Conservation (phyloP, 2,888 invertebrate genomes). For the Abrostola tripartita region DNA sequence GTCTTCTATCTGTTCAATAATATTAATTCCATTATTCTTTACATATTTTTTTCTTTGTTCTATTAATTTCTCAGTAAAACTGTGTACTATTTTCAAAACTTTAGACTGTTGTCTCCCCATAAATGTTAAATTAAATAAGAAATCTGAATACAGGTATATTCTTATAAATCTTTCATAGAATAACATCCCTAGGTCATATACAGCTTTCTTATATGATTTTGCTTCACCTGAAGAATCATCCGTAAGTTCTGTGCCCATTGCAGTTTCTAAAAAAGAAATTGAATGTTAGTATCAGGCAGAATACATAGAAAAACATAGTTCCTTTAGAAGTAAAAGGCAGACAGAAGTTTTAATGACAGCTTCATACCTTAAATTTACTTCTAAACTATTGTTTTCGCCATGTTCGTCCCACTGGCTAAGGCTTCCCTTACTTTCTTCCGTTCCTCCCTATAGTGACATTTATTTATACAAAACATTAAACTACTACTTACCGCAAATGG, state of each 20-base stretch:
- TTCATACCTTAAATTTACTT: no score
- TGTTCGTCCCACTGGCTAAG: no score
- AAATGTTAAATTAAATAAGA: slow-evolving; percentile 84
- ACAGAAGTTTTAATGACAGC: no score
- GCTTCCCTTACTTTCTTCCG: no score
- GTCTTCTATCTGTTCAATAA: slow-evolving; percentile 44
- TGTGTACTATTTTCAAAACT: slow-evolving; percentile 71
- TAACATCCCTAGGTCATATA: slow-evolving; percentile 78
- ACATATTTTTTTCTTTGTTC: slow-evolving; percentile 58
- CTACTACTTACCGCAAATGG: slow-evolving; percentile 90
- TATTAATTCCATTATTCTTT: slow-evolving; percentile 42
- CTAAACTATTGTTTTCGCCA: no score
- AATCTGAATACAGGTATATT: slow-evolving; percentile 88
- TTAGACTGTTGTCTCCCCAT: slow-evolving; percentile 82
- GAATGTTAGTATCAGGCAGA: neutral
- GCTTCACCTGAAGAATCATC: slow-evolving; percentile 74
- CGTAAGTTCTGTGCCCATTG: slow-evolving; percentile 90
- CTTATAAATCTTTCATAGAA: slow-evolving; percentile 76
- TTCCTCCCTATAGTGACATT: no score
- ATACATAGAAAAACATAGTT: no score
- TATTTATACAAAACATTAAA: no score
- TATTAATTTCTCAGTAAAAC: slow-evolving; percentile 81
- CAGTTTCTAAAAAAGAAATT: slow-evolving; percentile 83
- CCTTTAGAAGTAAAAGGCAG: no score
- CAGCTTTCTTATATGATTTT: slow-evolving; percentile 87